Evolutionary conservation across 2,113 vertebrate genomes (phyloP), one percentile per base, ranked within the genome.

Genomic region (Gnathonemus longibarbis): DNA sequence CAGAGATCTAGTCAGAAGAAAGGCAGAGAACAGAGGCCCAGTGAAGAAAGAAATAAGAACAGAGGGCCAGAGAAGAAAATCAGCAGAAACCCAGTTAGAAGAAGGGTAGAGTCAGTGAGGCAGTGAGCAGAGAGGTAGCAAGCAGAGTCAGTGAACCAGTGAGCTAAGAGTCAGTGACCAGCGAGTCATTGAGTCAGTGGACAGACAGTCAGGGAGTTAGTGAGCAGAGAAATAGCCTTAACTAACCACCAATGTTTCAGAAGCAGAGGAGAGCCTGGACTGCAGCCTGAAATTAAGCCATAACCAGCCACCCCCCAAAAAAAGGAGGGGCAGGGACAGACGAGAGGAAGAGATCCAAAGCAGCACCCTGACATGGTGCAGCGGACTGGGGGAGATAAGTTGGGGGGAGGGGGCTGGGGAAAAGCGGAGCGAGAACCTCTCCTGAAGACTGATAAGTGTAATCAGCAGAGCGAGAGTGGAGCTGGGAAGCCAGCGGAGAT

Each of bases 401-500:
- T 45, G 7, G 87, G 24, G 56, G 45, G 9, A 52, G n/a, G 77
- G 62, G 87, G 84, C 5, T 48, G 24, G 46, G 89, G 89, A 77
- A 88, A 91, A 89, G 21, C 27, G 9, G 50, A 8, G 52, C 50
- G 35, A 56, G 50, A 87, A 11, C 49, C 86, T 35, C 50, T 87
- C 31, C 87, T 62, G 35, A 58, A 88, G 87, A 87, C 85, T 53
- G 85, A 87, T 52, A 87, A 87, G 49, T 87, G 27, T n/a, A 91
- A 86, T 21, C 62, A 89, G 83, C 31, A 74, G 13, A 90, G 77
- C 50, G 89, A 39, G 66, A 88, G 74, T 42, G 74, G 90, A 88
- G 89, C 91, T 89, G 90, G 89, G 89, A 17, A 74, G 90, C 39
- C n/a, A 74, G 88, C 31, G 31, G 66, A 89, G 89, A 93, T 92